Evolutionary conservation across 2,113 vertebrate species (phyloP), one percentile per base, ranked within the genome.

Genomic region (Tretioscincus oriximinensis): DNA sequence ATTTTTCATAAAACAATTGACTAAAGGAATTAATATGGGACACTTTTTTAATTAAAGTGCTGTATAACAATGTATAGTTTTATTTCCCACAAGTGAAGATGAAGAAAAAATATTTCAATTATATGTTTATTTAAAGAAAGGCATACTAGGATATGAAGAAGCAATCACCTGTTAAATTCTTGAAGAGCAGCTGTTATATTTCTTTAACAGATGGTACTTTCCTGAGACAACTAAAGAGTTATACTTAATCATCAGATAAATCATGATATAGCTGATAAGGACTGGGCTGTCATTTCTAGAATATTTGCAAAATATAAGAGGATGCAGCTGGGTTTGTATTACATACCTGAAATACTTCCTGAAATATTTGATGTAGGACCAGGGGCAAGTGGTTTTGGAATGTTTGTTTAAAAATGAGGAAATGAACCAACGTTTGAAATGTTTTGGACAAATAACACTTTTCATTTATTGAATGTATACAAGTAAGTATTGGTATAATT

Each of bases 161-260:
- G 78, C 93, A 91, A 87, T 89, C 91, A 86, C 83, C 88, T 89
- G 67, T 87, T 88, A 89, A 90, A 95, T 94, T 94, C 91, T 84
- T 93, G 66, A 47, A 84, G 88, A 94, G 85, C 95, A 95, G 87
- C 93, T 96, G 95, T 90, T 78, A 87, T 86, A 91, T 85, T 91
- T 92, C 81, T 90, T 84, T 87, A 94, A 92, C 95, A 96, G 91
- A 92, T 94, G 93, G 89, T 94, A 29, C 87, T 91, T 86, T 81
- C 81, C 85, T 87, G 81, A 83, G 84, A 69, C 86, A 88, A 84
- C 84, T 71, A 20, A 85, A 86, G 87, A 92, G 82, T 94, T 92
- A 84, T 90, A 90, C 76, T 90, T 91, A 91, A 88, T 91, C 91
- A 87, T 74, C 81, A 83, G 86, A 74, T 88, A 88, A 90, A 80